Conservation (phyloP, 1,140 invertebrate species). For the Drosophila arawakana region DNA sequence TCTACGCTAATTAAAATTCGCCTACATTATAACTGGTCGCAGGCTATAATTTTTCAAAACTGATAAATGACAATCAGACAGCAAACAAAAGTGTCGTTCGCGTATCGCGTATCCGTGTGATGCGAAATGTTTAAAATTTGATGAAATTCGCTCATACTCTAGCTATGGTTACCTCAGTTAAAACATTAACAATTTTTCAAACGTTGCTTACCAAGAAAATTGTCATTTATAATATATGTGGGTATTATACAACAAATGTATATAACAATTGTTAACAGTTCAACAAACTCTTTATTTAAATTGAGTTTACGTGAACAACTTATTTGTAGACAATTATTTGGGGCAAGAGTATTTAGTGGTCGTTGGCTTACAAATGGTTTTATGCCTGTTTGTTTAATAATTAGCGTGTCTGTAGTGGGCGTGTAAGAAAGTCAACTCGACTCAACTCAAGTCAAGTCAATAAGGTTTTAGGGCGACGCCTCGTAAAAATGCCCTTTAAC, state of each 20-base stretch:
- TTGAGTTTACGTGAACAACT: neutral
- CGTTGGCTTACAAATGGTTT: neutral
- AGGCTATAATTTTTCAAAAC: constrained; percentile 32
- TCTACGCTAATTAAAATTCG: constrained; percentile 31
- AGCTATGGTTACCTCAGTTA: neutral
- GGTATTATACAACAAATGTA: too few relatives aligned
- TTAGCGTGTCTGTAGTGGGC: constrained; percentile 28
- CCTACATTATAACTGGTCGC: constrained; percentile 34
- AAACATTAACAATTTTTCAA: too few relatives aligned
- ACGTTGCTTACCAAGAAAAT: too few relatives aligned
- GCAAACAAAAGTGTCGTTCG: neutral
- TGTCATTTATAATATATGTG: too few relatives aligned
- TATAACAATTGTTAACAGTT: too few relatives aligned
- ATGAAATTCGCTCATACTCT: constrained; percentile 31
- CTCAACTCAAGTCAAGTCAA: constrained; percentile 1
- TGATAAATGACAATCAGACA: constrained; percentile 13
- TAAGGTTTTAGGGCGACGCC: constrained; percentile 26
- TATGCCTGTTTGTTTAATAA: constrained; percentile 25
- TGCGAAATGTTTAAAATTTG: constrained; percentile 8
- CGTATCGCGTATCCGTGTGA: constrained; percentile 9
- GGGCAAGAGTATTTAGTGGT: constrained; percentile 1
- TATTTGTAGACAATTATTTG: neutral
- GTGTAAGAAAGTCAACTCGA: neutral
- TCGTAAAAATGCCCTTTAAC: neutral
- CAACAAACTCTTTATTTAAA: neutral